phyloP scores from a whole-genome alignment of 2,888 invertebrate genomes.

The Tipula unca region DNA sequence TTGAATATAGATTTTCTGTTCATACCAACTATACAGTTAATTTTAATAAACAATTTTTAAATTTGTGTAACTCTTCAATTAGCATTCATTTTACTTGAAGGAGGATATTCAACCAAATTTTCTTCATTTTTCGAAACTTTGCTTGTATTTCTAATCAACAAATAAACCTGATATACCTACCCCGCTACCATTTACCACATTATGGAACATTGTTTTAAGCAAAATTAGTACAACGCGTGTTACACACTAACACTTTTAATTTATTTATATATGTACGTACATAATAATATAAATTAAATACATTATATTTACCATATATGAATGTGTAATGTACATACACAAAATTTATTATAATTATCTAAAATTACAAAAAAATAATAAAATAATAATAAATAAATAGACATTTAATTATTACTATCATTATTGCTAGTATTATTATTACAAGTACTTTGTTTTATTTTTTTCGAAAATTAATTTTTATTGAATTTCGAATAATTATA shows the following conservation, averaged over 20 bases:
- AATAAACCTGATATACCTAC: too few species aligned
- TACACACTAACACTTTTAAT: neutral
- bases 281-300: neutral
- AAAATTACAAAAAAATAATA: neutral
- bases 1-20: too few species aligned
- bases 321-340: neutral
- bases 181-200: too few species aligned
- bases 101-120: too few species aligned
- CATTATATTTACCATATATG: neutral
- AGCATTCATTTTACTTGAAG: too few species aligned
- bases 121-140: too few species aligned
- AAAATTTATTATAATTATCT: neutral
- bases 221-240: neutral
- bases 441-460: neutral
- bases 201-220: too few species aligned
- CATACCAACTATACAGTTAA: too few species aligned
- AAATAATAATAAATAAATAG: neutral
- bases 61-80: too few species aligned
- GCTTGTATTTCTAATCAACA: too few species aligned
- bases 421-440: neutral
- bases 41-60: too few species aligned
- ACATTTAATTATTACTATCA: conserved; percentile 14
- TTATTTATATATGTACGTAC: neutral
- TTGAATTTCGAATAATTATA: neutral
- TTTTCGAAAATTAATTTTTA: neutral